Conservation (phyloP, 2,888 invertebrate genomes). For the Syrphus vitripennis region DNA sequence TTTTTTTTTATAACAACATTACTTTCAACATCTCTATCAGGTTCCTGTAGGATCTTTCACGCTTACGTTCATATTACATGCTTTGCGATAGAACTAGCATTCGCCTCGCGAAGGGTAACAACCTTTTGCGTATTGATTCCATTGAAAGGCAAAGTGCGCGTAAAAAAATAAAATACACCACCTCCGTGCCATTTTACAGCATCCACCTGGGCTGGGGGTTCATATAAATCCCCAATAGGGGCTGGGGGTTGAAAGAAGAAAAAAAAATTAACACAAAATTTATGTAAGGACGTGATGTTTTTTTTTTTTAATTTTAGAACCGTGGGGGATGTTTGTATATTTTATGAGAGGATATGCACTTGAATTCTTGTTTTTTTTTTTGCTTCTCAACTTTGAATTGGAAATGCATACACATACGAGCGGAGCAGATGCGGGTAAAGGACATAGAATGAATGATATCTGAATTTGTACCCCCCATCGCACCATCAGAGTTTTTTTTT, state of each 20-base stretch:
- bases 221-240: background rate
- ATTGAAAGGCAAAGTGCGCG: slow-evolving; percentile 63
- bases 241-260: background rate
- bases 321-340: slow-evolving; percentile 57
- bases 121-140: slow-evolving; percentile 70
- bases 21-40: background rate
- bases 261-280: slow-evolving; percentile 63
- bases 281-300: slow-evolving; percentile 69
- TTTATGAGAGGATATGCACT: slow-evolving; percentile 66
- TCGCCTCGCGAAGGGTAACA: slow-evolving; percentile 60
- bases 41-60: slow-evolving; percentile 8
- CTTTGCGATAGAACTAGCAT: background rate
- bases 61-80: background rate
- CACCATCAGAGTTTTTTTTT: too few relatives aligned
- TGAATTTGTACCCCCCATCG: slow-evolving; percentile 20
- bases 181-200: slow-evolving; percentile 35
- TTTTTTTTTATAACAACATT: slow-evolving; percentile 12
- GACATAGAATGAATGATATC: slow-evolving; percentile 28
- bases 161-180: slow-evolving; percentile 27
- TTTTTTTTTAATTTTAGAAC: slow-evolving; percentile 35
- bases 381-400: slow-evolving; percentile 47
- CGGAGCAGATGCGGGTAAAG: slow-evolving; percentile 1
- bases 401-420: slow-evolving; percentile 44
- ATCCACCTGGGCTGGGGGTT: background rate
- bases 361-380: slow-evolving; percentile 48